Evolutionary conservation across 2,888 invertebrate species (phyloP).

Genomic region (Neoascia interrupta): DNA sequence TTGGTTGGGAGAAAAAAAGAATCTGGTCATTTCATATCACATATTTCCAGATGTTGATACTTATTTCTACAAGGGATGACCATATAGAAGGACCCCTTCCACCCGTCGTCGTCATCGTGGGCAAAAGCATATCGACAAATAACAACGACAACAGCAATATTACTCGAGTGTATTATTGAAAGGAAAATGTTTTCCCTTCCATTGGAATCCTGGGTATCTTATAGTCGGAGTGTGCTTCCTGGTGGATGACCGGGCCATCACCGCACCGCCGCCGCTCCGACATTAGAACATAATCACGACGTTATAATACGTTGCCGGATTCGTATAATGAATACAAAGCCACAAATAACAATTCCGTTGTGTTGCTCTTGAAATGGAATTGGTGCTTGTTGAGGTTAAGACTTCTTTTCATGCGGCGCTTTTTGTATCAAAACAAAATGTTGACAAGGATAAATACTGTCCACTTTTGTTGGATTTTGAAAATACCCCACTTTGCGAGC

Average conservation of each 20-base stretch:
- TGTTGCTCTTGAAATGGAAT: slow-evolving; percentile 48
- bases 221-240: too few species aligned
- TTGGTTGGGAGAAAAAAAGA: slow-evolving; percentile 10
- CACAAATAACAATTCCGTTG: slow-evolving; percentile 56
- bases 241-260: too few species aligned
- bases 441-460: slow-evolving; percentile 57
- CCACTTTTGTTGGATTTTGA: slow-evolving; percentile 47
- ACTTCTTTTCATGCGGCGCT: slow-evolving; percentile 43
- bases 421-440: slow-evolving; percentile 49
- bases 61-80: too few species aligned
- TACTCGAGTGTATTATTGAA: slow-evolving; percentile 51
- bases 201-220: slow-evolving; percentile 20
- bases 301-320: slow-evolving; percentile 54
- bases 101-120: too few species aligned
- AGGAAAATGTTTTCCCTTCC: slow-evolving; percentile 43
- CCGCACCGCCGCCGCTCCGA: slow-evolving; percentile 31
- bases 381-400: slow-evolving; percentile 49
- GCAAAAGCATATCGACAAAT: slow-evolving; percentile 41
- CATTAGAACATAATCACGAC: slow-evolving; percentile 57
- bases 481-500: slow-evolving; percentile 22
- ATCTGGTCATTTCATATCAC: slow-evolving; percentile 50
- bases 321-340: slow-evolving; percentile 56
- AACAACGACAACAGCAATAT: slow-evolving; percentile 47
- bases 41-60: slow-evolving; percentile 40
- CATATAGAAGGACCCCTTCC: too few species aligned